Conservation (phyloP, 2,113 vertebrate species). For the Lamprologus lemairii region DNA sequence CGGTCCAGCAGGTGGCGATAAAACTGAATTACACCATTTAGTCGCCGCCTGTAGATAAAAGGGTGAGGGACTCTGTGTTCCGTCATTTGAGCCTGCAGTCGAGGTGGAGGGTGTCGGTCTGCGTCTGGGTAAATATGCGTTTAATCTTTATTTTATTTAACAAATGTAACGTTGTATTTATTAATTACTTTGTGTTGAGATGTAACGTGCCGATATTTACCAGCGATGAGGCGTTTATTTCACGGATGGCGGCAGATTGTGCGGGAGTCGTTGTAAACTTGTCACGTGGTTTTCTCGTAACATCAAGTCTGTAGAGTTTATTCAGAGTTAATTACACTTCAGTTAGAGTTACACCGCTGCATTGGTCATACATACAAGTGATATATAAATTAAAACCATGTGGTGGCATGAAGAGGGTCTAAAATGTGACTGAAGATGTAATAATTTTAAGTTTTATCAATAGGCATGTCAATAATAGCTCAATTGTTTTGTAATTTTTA, state of each 20-base stretch:
- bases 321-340: rapidly evolving
- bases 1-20: neutral
- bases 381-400: neutral
- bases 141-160: rapidly evolving
- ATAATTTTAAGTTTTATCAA: too few species aligned
- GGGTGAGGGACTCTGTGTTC: rapidly evolving
- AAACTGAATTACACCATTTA: rapidly evolving
- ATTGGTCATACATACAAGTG: rapidly evolving
- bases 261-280: rapidly evolving
- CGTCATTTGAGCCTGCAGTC: rapidly evolving
- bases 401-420: neutral
- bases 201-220: rapidly evolving
- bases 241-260: neutral
- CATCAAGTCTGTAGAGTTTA: neutral
- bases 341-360: neutral
- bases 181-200: rapidly evolving
- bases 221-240: rapidly evolving
- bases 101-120: rapidly evolving
- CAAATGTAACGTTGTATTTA: rapidly evolving
- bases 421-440: rapidly evolving
- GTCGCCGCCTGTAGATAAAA: neutral
- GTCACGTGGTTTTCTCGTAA: neutral
- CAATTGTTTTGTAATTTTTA: rapidly evolving
- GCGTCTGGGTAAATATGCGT: neutral
- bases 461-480: rapidly evolving